phyloP scores from a whole-genome alignment of 2,113 vertebrate species.

The Sinocyclocheilus anshuiensis region DNA sequence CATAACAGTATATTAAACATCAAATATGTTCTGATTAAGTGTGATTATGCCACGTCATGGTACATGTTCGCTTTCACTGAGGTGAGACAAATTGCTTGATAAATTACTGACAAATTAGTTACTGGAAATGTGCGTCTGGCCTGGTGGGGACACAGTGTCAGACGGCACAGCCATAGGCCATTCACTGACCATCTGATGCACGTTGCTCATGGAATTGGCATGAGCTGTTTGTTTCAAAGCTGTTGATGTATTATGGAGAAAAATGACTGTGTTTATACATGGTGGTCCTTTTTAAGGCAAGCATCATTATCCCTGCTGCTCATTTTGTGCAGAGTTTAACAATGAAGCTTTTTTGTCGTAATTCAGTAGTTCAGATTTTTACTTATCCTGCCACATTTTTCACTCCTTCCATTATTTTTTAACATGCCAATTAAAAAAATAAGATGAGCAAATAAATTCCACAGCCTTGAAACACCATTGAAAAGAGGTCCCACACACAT shows the following conservation, averaged over 20 bases:
- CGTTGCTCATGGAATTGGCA: slow-evolving; percentile 7
- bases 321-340: not conserved
- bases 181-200: not conserved
- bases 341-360: not conserved
- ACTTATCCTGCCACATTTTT: too few species aligned
- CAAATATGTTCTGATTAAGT: not conserved
- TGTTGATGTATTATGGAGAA: slow-evolving; percentile 20
- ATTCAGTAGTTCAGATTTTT: not conserved
- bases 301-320: not conserved
- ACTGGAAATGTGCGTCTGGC: not conserved
- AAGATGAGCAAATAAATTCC: too few species aligned
- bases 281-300: not conserved
- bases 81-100: not conserved
- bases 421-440: too few species aligned
- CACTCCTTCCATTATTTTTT: too few species aligned
- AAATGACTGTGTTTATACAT: not conserved
- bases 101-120: slow-evolving; percentile 2
- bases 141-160: not conserved
- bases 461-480: too few species aligned
- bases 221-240: not conserved
- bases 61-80: not conserved
- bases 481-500: too few species aligned
- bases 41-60: not conserved
- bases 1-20: not conserved
- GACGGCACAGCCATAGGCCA: not conserved